phyloP scores from a whole-genome alignment of 2,888 invertebrate genomes.

The Venusia cambrica region DNA sequence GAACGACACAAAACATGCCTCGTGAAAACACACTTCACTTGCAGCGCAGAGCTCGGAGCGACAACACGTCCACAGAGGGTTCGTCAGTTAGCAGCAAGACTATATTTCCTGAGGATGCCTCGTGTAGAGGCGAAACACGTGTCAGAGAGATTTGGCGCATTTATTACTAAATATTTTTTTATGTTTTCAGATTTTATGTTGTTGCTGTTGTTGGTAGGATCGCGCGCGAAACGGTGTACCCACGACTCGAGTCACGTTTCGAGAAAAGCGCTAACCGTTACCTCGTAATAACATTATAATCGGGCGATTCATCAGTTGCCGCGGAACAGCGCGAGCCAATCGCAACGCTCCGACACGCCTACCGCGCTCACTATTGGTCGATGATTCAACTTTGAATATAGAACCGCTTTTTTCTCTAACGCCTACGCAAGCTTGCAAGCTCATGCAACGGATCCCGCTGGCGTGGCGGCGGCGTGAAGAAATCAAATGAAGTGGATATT shows the following conservation, averaged over 20 bases:
- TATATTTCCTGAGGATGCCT: too few species aligned
- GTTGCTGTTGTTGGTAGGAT: too few species aligned
- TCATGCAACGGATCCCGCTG: slow-evolving; percentile 18
- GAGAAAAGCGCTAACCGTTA: slow-evolving; percentile 33
- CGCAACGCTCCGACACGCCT: slow-evolving; percentile 65
- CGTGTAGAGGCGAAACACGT: too few species aligned
- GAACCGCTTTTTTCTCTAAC: slow-evolving; percentile 77
- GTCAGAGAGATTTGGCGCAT: too few species aligned
- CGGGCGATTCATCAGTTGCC: slow-evolving; percentile 54
- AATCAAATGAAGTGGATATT: too few species aligned
- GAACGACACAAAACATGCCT: too few species aligned
- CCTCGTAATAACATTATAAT: slow-evolving; percentile 65
- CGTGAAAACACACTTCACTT: too few species aligned
- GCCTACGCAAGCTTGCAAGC: slow-evolving; percentile 66
- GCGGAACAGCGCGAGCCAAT: slow-evolving; percentile 54
- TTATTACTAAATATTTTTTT: too few species aligned
- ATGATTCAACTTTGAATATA: slow-evolving; percentile 73
- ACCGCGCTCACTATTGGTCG: slow-evolving; percentile 68
- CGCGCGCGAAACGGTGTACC: slow-evolving; percentile 3
- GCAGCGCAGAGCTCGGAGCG: too few species aligned
- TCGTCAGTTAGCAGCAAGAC: too few species aligned
- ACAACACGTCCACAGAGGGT: too few species aligned
- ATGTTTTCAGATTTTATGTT: too few species aligned
- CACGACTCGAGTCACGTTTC: slow-evolving; percentile 20
- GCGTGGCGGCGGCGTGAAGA: slow-evolving; percentile 13